These are phyloP conservation scores for Phataginus tetradactyla DNA, from an alignment of 2,797 vertebrate species.

Conservation along the genomic window DNA sequence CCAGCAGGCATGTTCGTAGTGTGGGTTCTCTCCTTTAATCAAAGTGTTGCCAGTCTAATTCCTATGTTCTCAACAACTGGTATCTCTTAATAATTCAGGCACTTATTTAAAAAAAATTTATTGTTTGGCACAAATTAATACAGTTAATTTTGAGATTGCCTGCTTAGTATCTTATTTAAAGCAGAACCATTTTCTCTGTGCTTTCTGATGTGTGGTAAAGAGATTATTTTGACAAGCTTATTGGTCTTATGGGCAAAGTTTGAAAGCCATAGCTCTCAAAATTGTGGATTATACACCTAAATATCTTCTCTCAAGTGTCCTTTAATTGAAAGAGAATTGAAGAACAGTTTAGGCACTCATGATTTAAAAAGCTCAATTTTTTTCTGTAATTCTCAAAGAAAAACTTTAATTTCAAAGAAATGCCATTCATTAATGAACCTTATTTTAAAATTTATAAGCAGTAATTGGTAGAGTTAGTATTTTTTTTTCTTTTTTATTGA, in stretches of 20 bases:
- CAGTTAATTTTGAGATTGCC: neutral
- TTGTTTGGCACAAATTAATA: neutral
- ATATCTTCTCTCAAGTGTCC: neutral
- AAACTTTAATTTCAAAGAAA: slow-evolving; percentile 13
- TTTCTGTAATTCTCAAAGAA: neutral
- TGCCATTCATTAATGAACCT: neutral
- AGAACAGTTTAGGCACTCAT: neutral
- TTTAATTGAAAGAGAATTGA: slow-evolving; percentile 11
- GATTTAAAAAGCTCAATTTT: neutral
- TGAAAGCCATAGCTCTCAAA: slow-evolving; percentile 7
- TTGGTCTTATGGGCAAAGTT: neutral
- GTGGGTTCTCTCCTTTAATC: neutral
- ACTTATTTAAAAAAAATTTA: slow-evolving; percentile 9
- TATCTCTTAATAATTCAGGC: neutral
- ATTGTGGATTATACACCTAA: neutral
- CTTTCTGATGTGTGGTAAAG: neutral
- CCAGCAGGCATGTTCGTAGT: neutral
- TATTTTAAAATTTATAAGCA: slow-evolving; percentile 30
- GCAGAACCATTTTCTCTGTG: neutral
- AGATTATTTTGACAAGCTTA: neutral
- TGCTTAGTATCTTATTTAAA: slow-evolving; percentile 7
- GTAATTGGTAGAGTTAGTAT: neutral
- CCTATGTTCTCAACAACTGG: neutral
- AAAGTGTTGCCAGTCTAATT: neutral
- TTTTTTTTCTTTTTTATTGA: too few relatives aligned